These are phyloP conservation scores for Heteromyza rotundicornis DNA, from an alignment of 2,888 invertebrate genomes.

Conservation along the genomic window DNA sequence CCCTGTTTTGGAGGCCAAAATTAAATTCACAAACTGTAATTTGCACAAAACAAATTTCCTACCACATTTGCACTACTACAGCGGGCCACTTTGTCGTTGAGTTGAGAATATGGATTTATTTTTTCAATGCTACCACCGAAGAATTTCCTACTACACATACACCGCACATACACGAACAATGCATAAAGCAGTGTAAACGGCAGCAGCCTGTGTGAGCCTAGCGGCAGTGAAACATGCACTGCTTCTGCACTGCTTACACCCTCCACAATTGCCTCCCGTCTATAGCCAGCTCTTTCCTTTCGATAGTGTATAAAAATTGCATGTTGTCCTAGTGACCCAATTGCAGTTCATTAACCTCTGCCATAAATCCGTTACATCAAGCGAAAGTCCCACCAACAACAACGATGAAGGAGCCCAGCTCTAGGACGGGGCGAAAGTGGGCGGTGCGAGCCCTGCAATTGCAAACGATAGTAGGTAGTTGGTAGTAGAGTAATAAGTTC, in stretches of 20 bases:
- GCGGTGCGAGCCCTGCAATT: not conserved
- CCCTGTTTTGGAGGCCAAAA: constrained; percentile 24
- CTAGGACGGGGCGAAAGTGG: no score
- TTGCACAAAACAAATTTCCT: constrained; percentile 26
- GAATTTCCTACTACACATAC: no score
- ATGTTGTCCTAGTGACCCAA: constrained; percentile 60
- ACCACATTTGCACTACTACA: constrained; percentile 6
- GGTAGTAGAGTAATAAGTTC: no score
- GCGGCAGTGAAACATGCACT: not conserved
- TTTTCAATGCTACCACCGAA: constrained; percentile 26
- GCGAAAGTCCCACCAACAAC: constrained; percentile 28
- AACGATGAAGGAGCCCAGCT: not conserved
- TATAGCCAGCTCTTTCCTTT: no score
- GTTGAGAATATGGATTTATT: constrained; percentile 15
- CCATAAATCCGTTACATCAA: constrained; percentile 32
- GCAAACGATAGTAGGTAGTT: no score
- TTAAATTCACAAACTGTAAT: constrained; percentile 25
- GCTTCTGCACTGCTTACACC: constrained; percentile 18
- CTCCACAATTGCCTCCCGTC: no score
- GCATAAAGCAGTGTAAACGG: no score
- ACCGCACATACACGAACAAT: not conserved
- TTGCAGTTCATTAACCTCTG: constrained; percentile 61
- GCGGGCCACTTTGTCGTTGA: not conserved
- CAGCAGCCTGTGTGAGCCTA: no score
- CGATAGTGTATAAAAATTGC: constrained; percentile 41